Evolutionary conservation across 2,888 invertebrate genomes (phyloP).

Genomic region (Aromia moschata): DNA sequence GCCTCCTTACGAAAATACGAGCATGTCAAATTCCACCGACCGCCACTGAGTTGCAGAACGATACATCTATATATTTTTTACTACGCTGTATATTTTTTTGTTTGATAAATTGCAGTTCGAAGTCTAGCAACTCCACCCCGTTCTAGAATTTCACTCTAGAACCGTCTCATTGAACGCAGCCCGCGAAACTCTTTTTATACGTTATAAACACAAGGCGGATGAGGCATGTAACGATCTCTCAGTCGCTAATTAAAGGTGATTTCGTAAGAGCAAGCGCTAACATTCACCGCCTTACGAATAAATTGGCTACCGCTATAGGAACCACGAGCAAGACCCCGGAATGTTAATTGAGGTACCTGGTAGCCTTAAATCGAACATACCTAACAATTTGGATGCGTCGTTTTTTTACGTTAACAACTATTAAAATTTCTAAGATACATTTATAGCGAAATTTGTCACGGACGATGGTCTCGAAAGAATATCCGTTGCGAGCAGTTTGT

Average conservation of each 20-base stretch:
- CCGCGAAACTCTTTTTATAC: too few species aligned
- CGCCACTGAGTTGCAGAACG: too few species aligned
- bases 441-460: neutral
- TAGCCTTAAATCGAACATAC: neutral
- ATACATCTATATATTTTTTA: too few species aligned
- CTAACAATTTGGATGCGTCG: constrained; percentile 1
- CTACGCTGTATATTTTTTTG: too few species aligned
- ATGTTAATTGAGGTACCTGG: constrained; percentile 1
- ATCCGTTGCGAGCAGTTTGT: neutral
- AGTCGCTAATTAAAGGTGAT: neutral
- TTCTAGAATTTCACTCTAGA: too few species aligned
- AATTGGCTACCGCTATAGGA: neutral
- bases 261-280: neutral
- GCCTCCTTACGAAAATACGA: too few species aligned
- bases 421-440: neutral
- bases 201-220: too few species aligned
- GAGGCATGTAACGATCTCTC: neutral
- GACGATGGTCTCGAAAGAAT: neutral
- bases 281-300: neutral
- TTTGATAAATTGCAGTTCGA: too few species aligned
- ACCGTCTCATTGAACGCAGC: too few species aligned
- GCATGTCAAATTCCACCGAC: too few species aligned
- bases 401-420: neutral
- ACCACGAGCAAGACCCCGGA: neutral
- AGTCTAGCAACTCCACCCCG: too few species aligned